Evolutionary conservation across 2,113 vertebrate species (phyloP).

Genomic region (Paramormyrops kingsleyae): DNA sequence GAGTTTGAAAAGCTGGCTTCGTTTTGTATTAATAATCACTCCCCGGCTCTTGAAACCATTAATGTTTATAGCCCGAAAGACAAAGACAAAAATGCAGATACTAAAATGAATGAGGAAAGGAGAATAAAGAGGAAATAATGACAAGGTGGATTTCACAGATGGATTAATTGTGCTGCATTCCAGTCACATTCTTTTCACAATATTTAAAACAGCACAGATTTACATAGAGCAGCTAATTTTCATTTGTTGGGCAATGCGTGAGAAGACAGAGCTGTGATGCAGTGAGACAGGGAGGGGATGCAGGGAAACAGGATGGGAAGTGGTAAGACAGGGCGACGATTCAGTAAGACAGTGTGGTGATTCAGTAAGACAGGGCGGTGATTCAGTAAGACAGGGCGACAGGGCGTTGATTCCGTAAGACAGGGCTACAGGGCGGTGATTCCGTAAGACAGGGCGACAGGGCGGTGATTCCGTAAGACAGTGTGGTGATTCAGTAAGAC

Average conservation of each 20-base stretch:
- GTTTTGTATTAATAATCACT: slow-evolving; percentile 7
- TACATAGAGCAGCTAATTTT: background rate
- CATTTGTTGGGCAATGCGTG: background rate
- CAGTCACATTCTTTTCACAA: background rate
- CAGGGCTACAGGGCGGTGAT: no score
- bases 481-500: background rate
- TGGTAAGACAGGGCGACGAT: background rate
- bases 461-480: background rate
- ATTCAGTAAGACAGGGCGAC: background rate
- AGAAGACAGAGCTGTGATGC: background rate
- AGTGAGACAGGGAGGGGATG: background rate
- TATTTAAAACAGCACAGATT: slow-evolving; percentile 1
- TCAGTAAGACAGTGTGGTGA: background rate
- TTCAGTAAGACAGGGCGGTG: background rate
- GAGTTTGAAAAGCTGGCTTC: slow-evolving; percentile 3
- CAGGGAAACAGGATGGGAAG: background rate
- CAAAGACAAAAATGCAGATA: background rate
- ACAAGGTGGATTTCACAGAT: background rate
- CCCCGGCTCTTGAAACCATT: background rate
- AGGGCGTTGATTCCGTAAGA: no score
- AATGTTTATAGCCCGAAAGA: background rate
- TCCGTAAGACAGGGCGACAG: background rate
- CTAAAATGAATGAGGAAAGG: background rate
- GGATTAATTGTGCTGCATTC: slow-evolving; percentile 3
- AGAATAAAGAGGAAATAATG: background rate